Percentiles rank a stretch among this genome's conserved stretches.
These are phyloP conservation scores for Leptinotarsa peninsularis DNA, from an alignment of 2,888 invertebrate genomes.

Conservation along the genomic window DNA sequence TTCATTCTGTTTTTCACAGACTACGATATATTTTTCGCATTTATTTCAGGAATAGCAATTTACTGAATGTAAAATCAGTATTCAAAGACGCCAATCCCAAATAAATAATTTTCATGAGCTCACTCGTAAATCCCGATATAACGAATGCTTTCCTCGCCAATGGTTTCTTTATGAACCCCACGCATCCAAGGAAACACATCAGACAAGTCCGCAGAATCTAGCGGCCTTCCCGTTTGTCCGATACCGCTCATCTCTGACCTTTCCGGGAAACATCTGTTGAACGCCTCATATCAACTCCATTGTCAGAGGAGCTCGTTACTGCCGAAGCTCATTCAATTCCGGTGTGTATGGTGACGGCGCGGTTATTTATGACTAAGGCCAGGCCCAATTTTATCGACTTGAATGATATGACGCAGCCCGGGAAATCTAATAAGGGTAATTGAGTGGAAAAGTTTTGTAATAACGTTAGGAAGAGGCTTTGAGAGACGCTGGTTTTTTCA, in stretches of 20 bases:
- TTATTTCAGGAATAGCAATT: too few species aligned
- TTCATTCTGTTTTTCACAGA: too few species aligned
- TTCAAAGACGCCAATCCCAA: too few species aligned
- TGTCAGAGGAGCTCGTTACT: constrained; percentile 30
- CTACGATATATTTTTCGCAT: too few species aligned
- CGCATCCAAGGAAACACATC: constrained; percentile 7
- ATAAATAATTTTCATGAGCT: too few species aligned
- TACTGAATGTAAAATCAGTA: too few species aligned
- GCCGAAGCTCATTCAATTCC: constrained; percentile 18
- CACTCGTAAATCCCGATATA: background rate
- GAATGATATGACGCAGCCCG: constrained; percentile 33
- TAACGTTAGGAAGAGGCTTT: constrained; percentile 34
- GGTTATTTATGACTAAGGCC: constrained; percentile 24
- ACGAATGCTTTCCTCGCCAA: background rate
- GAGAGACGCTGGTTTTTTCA: background rate
- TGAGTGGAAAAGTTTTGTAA: constrained; percentile 41
- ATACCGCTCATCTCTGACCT: constrained; percentile 33
- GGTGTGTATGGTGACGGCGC: constrained; percentile 20
- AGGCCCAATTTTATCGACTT: constrained; percentile 26
- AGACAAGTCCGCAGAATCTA: constrained; percentile 13
- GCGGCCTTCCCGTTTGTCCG: constrained; percentile 7
- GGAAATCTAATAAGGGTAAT: constrained; percentile 42
- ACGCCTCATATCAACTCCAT: constrained; percentile 33
- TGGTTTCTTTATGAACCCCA: background rate
- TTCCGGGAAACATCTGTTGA: constrained; percentile 39